phyloP scores from a whole-genome alignment of 2,888 invertebrate species.

The Mythimna loreyi region DNA sequence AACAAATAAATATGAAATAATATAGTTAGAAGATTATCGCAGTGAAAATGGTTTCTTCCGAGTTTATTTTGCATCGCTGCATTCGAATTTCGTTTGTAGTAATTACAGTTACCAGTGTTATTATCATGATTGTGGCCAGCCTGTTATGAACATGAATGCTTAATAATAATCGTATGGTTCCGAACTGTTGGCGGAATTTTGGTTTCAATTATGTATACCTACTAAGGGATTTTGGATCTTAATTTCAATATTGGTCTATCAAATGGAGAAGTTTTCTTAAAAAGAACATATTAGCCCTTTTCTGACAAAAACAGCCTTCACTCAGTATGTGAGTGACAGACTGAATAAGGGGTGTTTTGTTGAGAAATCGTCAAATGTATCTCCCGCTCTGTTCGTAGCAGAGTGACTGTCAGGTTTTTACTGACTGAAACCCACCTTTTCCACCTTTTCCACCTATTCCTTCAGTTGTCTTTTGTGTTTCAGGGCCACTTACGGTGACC shows the following conservation, averaged over 20 bases:
- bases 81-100: constrained; percentile 18
- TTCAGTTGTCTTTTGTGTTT: not conserved
- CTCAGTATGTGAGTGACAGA: too few species aligned
- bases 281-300: not conserved
- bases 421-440: not conserved
- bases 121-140: not conserved
- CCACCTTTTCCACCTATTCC: too few species aligned
- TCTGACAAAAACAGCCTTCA: not conserved
- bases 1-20: constrained; percentile 16
- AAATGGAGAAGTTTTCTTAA: not conserved
- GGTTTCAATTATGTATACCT: not conserved
- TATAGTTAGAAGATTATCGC: not conserved
- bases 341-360: too few species aligned
- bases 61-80: not conserved
- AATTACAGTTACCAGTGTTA: constrained; percentile 14
- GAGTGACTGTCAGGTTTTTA: not conserved
- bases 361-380: not conserved
- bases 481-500: too few species aligned
- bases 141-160: not conserved
- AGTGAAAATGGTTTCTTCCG: not conserved
- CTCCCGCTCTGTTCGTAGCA: not conserved
- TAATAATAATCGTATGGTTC: not conserved
- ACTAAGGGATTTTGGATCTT: not conserved
- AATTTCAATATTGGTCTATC: not conserved
- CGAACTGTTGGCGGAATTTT: not conserved